Base-by-base conservation (phyloP, 2,888 invertebrate species). In the Scelioninae gen. 2 region DNA sequence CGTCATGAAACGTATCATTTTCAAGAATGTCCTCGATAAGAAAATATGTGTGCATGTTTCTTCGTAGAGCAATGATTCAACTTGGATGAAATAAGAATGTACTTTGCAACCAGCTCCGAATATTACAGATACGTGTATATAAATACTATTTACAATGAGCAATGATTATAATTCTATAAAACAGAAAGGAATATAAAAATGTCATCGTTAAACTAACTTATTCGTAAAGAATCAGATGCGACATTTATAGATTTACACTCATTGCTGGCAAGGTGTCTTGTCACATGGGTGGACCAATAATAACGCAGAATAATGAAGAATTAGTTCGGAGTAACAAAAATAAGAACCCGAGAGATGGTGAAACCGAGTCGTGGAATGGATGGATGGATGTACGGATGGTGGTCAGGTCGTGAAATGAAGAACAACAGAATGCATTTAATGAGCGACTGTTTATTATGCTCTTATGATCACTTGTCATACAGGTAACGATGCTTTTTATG, bases 391-490 rank as follows among this genome's bases (percentile, higher is more conserved):
- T 50, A 77, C 77, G 78, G 77, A 78, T 78, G 82, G 83, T 84
- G 83, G 82, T 81, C 78, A 80, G 85, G 84, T 85, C 78, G 85
- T 85, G 86, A 86, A 86, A 86, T 86, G 86, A 86, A 86, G 80
- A 86, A 86, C 86, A 86, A 86, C 86, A 85, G 79, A 85, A 86
- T 86, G 86, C 86, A 85, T 85, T 86, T 86, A 85, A 86, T 86
- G 86, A 86, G 86, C 85, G 86, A 86, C 85, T 86, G 86, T 86
- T 86, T 86, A 86, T 86, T 86, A 86, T 86, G 86, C 86, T 86
- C 86, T 86, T 84, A 85, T 86, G 86, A 85, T 86, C 86, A 86
- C 86, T 86, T 86, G 85, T 86, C 86, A 84, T 86, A 86, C 86
- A 86, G 86, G 86, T 86, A 86, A 86, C 86, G 86, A 86, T 86